Evolutionary conservation across 2,888 invertebrate genomes (phyloP), one percentile per base, ranked within the genome.

Genomic region (Plagodis pulveraria): DNA sequence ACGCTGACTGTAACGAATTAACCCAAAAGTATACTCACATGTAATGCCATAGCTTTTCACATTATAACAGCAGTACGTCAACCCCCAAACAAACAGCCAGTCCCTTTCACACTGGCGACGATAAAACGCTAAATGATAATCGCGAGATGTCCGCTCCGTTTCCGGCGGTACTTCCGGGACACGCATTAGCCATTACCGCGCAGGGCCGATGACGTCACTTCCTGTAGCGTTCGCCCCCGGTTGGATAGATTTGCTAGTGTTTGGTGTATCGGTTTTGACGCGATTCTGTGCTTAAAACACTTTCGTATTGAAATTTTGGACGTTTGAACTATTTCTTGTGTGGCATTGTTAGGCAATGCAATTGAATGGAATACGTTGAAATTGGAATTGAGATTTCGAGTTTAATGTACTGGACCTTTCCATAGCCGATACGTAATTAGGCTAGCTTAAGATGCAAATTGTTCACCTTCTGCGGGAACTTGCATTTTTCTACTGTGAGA

Each of bases 151-250:
- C 83, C 86, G 81, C 81, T 77, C 78, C 75, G 83, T 82, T 86
- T 89, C 90, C 89, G 83, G 79, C 66, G 75, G 78, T 56, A 49
- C 81, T 88, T 91, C 91, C 91, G 86, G 86, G 83, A 91, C 91
- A 90, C 85, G 89, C 90, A 87, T 89, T 86, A 84, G 85, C 91
- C 90, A 91, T 91, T 91, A 91, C 87, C 84, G 87, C 83, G 84
- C 83, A 83, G 78, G 80, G 84, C 72, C 70, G 56, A 59, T 66
- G 56, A 60, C 62, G 65, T 56, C 66, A 58, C 50, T 11, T 50
- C 58, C 58, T 54, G 35, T 33, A 32, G 33, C 44, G 46, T 51
- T 42, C 35, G 35, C 42, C 32, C 42, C 41, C 22, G 43, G 6
- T 33, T 44, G 5, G 12, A 52, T 57, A 52, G 47, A 35, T 49